Evolutionary conservation across 2,888 invertebrate genomes (phyloP).

Genomic region (Pterobdella sp.): DNA sequence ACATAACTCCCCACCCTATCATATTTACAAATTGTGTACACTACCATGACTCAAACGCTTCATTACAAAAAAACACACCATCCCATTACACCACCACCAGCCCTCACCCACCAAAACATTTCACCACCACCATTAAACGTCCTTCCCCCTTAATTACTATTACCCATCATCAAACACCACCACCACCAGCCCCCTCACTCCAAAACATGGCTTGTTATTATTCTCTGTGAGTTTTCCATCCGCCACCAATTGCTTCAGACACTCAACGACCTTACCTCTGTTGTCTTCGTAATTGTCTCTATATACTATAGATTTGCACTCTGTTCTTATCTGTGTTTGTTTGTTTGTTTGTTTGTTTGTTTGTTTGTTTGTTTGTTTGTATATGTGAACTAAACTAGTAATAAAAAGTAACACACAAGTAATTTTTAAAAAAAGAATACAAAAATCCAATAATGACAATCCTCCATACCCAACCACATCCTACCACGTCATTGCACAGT

Average conservation of each 20-base stretch:
- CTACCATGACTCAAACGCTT: no score
- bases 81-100: background rate
- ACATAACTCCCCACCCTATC: background rate
- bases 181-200: slow-evolving; percentile 27
- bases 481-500: slow-evolving; percentile 64
- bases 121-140: background rate
- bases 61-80: no score
- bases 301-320: no score
- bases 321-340: no score
- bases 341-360: no score
- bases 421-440: background rate
- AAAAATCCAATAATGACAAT: background rate
- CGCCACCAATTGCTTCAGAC: slow-evolving; percentile 64
- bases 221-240: slow-evolving; percentile 36
- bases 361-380: no score
- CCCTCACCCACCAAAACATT: background rate
- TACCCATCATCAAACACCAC: background rate
- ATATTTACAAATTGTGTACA: no score
- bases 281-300: slow-evolving; percentile 58
- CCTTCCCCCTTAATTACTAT: background rate
- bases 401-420: background rate
- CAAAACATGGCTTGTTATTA: slow-evolving; percentile 35
- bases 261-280: slow-evolving; percentile 70
- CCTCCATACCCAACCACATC: background rate
- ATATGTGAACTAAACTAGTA: no score